Evolutionary conservation across 1,140 invertebrate genomes (phyloP), one percentile per base, ranked within the genome.

Genomic region (Mizuhopecten yessoensis): DNA sequence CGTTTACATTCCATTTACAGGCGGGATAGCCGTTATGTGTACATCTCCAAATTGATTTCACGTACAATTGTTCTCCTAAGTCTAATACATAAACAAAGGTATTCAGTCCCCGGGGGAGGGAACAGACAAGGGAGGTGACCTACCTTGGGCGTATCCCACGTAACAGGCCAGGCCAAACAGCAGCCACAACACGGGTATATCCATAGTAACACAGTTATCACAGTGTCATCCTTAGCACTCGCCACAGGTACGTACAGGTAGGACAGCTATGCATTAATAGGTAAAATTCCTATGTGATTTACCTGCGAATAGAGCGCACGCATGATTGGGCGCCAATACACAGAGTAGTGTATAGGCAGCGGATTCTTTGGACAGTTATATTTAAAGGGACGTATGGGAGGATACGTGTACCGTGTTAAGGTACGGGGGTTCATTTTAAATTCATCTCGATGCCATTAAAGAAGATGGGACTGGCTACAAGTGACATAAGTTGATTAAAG

Each of bases 291-390:
- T 5, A 5, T 75, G 57, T 75, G 57, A 29, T 17, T 45, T 75
- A 75, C 23, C 57, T 75, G 57, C 57, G 57, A 75, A 75, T 75
- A n/a, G 13, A 29, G 5, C 23, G 1, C 57, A 75, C 57, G 57
- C 23, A n/a, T 75, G 57, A 75, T 75, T 75, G 57, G n/a, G n/a
- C 57, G 57, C n/a, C n/a, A 75, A 75, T 75, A 75, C 57, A 75
- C 57, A 75, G 23, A 7, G 45, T 23, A 57, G 45, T 57, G 45
- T 57, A n/a, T n/a, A 3, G 57, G 5, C n/a, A 75, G 57, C 17
- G 57, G 11, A 49, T 5, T 1, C 36, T 39, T 13, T 5, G 36
- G 36, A 15, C 17, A 45, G 42, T 45, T 45, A 17, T 45, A 17
- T 45, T 10, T 45, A 45, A 13, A 9, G 42, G 42, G 42, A 45